phyloP scores from a whole-genome alignment of 2,797 vertebrate genomes.

The Sphenopsis melanotis region DNA sequence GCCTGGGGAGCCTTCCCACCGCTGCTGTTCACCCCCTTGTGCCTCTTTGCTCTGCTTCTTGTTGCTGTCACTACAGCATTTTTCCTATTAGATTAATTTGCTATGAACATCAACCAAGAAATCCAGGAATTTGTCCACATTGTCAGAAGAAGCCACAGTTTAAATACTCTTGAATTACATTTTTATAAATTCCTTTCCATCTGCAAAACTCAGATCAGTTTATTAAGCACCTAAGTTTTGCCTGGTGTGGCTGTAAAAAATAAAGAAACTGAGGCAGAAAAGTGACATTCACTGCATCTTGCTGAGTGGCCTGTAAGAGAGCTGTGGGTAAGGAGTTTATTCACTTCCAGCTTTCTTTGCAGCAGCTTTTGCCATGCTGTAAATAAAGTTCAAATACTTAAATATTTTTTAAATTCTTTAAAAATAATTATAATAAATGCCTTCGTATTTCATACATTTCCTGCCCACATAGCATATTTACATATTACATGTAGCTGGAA shows the following conservation, averaged over 20 bases:
- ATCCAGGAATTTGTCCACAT: not conserved
- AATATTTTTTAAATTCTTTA: constrained; percentile 9
- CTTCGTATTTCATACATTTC: constrained; percentile 12
- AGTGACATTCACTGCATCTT: not conserved
- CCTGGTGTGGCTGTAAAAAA: not conserved
- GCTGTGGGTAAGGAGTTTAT: not conserved
- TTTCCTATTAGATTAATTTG: not conserved
- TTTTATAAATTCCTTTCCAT: not conserved
- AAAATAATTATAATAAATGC: constrained; percentile 18
- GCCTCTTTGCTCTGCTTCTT: not conserved
- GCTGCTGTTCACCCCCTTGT: not conserved
- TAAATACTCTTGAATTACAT: not conserved
- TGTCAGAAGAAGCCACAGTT: not conserved
- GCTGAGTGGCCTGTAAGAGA: not conserved
- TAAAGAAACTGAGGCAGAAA: not conserved
- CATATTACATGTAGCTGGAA: constrained; percentile 22
- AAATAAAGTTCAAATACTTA: constrained; percentile 14
- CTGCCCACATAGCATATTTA: constrained; percentile 38
- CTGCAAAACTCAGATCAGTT: not conserved
- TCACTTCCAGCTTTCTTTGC: not conserved
- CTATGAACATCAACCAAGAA: not conserved
- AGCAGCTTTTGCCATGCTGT: not conserved
- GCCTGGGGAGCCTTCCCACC: not conserved
- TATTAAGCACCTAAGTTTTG: not conserved
- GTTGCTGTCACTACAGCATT: not conserved